Percentiles rank a stretch among this genome's conserved stretches.
Conservation (phyloP, 2,113 vertebrate genomes). For the Nothoprocta pentlandii region DNA sequence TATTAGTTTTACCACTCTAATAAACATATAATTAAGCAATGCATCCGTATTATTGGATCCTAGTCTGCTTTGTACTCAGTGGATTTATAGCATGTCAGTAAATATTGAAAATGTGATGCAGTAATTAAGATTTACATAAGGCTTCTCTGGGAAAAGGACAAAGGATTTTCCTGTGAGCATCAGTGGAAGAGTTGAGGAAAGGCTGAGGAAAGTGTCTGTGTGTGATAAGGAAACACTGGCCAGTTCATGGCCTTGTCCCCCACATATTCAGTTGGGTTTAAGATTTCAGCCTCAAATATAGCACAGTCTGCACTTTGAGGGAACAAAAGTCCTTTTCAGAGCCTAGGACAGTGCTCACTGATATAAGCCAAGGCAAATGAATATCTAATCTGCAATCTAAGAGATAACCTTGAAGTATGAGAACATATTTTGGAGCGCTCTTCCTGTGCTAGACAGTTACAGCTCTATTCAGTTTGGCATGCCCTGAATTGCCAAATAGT, state of each 20-base stretch:
- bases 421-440: neutral
- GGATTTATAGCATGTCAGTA: conserved; percentile 62
- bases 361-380: conserved; percentile 19
- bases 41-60: conserved; percentile 47
- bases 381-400: conserved; percentile 2
- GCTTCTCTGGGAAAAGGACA: neutral
- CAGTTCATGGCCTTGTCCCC: neutral
- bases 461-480: conserved; percentile 18
- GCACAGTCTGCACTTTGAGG: neutral
- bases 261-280: neutral
- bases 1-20: conserved; percentile 73
- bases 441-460: neutral
- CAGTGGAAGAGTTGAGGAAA: neutral
- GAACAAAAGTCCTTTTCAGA: neutral
- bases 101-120: conserved; percentile 47
- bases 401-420: conserved; percentile 42
- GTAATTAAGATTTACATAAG: conserved; percentile 72
- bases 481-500: neutral
- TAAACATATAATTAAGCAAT: conserved; percentile 69
- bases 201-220: neutral
- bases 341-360: neutral
- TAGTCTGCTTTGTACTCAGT: conserved; percentile 52
- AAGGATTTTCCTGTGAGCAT: neutral
- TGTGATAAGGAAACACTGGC: neutral
- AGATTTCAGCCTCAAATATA: neutral